Conservation (phyloP, 2,113 vertebrate genomes). For the Xiphophorus hellerii region DNA sequence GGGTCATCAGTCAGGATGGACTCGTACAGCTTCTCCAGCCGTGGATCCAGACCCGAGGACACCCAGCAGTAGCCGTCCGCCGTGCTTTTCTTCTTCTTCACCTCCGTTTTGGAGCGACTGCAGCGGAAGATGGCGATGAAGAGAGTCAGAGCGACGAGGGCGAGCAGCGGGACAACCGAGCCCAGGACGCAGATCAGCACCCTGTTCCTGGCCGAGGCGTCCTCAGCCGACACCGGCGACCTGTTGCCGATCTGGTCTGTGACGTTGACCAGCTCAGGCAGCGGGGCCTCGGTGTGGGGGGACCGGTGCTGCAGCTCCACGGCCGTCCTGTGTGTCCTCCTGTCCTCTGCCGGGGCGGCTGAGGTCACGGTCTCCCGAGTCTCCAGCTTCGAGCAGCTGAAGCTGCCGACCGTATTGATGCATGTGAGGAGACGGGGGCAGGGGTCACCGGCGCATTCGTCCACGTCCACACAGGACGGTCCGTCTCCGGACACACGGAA, state of each 20-base stretch:
- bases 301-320: slow-evolving; percentile 44
- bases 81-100: slow-evolving; percentile 72
- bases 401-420: slow-evolving; percentile 71
- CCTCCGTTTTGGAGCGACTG: slow-evolving; percentile 63
- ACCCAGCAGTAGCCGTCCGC: slow-evolving; percentile 83
- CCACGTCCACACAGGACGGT: slow-evolving; percentile 61
- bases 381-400: slow-evolving; percentile 56
- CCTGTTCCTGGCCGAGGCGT: slow-evolving; percentile 18
- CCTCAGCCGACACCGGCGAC: not conserved
- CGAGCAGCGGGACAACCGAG: slow-evolving; percentile 66
- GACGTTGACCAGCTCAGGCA: not conserved
- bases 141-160: slow-evolving; percentile 62
- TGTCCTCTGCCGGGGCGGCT: not conserved
- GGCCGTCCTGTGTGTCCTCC: not conserved
- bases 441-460: slow-evolving; percentile 61
- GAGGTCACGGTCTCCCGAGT: slow-evolving; percentile 19
- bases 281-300: slow-evolving; percentile 28
- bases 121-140: slow-evolving; percentile 64
- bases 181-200: slow-evolving; percentile 71
- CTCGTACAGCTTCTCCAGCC: slow-evolving; percentile 68
- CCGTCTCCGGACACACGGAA: slow-evolving; percentile 53
- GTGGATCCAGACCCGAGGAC: slow-evolving; percentile 71
- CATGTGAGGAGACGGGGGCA: slow-evolving; percentile 62
- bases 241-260: slow-evolving; percentile 26
- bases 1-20: slow-evolving; percentile 68